Evolutionary conservation across 2,888 invertebrate genomes (phyloP).

Genomic region (Scrobipalpa atriplicella): DNA sequence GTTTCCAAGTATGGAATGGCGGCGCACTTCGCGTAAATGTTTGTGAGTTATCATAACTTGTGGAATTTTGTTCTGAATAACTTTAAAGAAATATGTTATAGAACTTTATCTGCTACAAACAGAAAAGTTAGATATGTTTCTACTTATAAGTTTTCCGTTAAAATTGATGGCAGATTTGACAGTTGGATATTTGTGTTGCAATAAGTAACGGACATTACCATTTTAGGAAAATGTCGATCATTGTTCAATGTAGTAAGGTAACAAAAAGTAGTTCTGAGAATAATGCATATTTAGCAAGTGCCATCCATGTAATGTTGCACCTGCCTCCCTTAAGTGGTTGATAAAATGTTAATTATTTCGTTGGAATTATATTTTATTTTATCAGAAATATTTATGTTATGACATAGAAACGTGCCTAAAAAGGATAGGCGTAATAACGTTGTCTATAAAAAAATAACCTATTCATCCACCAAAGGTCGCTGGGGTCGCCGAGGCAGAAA

Average conservation of each 20-base stretch:
- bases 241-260: not conserved
- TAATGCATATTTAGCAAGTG: not conserved
- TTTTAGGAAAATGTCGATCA: constrained; percentile 1
- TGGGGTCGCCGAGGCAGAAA: too few species aligned
- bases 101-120: not conserved
- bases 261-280: not conserved
- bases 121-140: not conserved
- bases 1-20: not conserved
- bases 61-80: constrained; percentile 20
- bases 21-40: not conserved
- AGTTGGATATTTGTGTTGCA: not conserved
- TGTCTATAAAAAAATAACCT: too few species aligned
- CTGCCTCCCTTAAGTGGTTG: not conserved
- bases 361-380: too few species aligned
- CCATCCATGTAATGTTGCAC: not conserved
- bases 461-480: too few species aligned
- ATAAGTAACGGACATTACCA: not conserved
- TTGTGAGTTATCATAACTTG: not conserved
- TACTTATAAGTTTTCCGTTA: not conserved
- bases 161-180: not conserved
- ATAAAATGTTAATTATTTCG: too few species aligned
- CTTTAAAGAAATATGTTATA: not conserved
- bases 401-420: too few species aligned
- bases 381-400: too few species aligned
- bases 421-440: too few species aligned